These are phyloP conservation scores for Adoxophyes honmai DNA, from an alignment of 1,140 invertebrate species.

Conservation along the genomic window DNA sequence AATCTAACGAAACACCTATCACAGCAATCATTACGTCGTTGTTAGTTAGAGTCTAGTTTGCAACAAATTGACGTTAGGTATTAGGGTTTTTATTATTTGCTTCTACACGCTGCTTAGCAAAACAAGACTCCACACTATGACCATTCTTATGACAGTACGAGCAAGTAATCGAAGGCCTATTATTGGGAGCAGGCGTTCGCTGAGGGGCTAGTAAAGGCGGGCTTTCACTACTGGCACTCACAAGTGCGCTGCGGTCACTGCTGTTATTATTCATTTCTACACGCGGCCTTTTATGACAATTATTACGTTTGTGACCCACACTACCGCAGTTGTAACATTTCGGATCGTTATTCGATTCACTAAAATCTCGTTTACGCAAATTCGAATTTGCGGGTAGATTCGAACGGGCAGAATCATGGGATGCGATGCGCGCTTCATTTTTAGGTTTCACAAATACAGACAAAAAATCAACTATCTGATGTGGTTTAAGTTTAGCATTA, in stretches of 20 bases:
- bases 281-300: neutral
- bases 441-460: conserved; percentile 13
- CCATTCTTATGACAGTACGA: conserved; percentile 14
- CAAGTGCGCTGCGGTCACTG: neutral
- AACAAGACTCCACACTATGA: neutral
- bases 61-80: conserved; percentile 5
- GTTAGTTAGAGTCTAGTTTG: neutral
- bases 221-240: neutral
- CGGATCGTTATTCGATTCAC: neutral
- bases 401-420: conserved; percentile 2
- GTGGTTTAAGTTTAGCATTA: conserved; percentile 13
- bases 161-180: conserved; percentile 1
- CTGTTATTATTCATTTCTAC: neutral
- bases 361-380: neutral
- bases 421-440: neutral
- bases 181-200: neutral
- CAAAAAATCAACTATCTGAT: conserved; percentile 16
- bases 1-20: conserved; percentile 2
- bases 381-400: neutral
- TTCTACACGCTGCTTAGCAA: conserved; percentile 9
- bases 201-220: neutral
- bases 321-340: conserved; percentile 2
- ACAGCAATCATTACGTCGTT: conserved; percentile 5
- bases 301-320: neutral
- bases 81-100: neutral